Base-by-base conservation (phyloP, 2,888 invertebrate species). In the Perizoma flavofasciatum region DNA sequence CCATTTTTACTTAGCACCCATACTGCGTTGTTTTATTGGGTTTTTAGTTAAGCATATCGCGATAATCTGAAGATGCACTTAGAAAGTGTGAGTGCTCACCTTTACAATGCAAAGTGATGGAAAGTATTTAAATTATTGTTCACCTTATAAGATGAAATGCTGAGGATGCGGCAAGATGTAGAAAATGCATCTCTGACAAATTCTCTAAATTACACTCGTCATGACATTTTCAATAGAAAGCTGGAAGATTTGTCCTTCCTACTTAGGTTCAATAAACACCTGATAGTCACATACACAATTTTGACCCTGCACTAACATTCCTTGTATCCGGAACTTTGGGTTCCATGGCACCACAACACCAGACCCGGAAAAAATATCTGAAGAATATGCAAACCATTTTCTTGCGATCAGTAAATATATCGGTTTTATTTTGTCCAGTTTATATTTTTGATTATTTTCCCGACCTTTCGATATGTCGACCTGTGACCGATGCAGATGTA, bases 81-180 rank as follows among this genome's bases (percentile, higher is more conserved):
- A 82, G 88, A 88, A 88, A 83, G 83, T 75, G 69, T 73, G 59
- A 61, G 59, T 68, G 43, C 44, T 69, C 76, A 77, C 75, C 77
- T 79, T 80, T 81, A 75, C 71, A 77, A 82, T 82, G 82, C 78
- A 79, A 78, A 83, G 77, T 81, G 79, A 78, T 79, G 79, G 82
- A 83, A 83, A 84, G 81, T 72, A 71, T 66, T 68, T 66, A 70
- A 77, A 74, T 72, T 69, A 66, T 64, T 67, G 66, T 70, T 74
- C 74, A 74, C 74, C 73, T 75, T 69, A 59, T 55, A 59, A 41
- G 51, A 57, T 41, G 60, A 41, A 50, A 60, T 48, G 49, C 45
- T 51, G 35, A 48, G 55, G 53, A 49, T 58, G 49, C 55, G 34
- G 11, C 9, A 22, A 32, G 44, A 51, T 35, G 37, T 32, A 39